Conservation (phyloP, 2,888 invertebrate genomes). For the Pecten maximus region DNA sequence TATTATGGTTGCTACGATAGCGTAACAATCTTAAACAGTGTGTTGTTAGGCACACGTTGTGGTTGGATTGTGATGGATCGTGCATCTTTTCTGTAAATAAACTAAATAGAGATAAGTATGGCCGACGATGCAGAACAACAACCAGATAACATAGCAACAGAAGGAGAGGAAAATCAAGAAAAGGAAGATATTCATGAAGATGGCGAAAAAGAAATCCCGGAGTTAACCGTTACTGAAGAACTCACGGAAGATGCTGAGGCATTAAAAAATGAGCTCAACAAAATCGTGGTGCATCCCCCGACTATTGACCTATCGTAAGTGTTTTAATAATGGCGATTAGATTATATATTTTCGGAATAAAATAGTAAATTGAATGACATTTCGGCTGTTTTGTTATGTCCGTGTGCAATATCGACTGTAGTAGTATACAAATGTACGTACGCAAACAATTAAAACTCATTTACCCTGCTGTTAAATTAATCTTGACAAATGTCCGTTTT, state of each 20-base stretch:
- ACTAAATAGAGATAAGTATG: slow-evolving; percentile 10
- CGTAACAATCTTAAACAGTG: slow-evolving; percentile 63
- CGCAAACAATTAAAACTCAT: too few species aligned
- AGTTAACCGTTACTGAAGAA: slow-evolving; percentile 51
- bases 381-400: too few species aligned
- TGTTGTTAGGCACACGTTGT: slow-evolving; percentile 55
- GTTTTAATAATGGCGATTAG: too few species aligned
- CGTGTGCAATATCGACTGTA: too few species aligned
- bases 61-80: slow-evolving; percentile 39
- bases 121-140: slow-evolving; percentile 33
- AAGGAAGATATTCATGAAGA: slow-evolving; percentile 57
- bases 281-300: slow-evolving; percentile 77
- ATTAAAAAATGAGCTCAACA: slow-evolving; percentile 77
- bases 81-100: not conserved
- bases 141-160: not conserved
- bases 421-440: too few species aligned
- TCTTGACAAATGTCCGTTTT: too few species aligned
- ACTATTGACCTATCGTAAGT: slow-evolving; percentile 60
- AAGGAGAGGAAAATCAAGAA: not conserved
- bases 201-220: slow-evolving; percentile 53
- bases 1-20: slow-evolving; percentile 68
- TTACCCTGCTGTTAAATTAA: too few species aligned
- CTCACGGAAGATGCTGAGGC: slow-evolving; percentile 73
- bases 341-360: not conserved
- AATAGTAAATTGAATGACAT: too few species aligned